Evolutionary conservation across 2,113 vertebrate species (phyloP), one percentile per base, ranked within the genome.

Genomic region (Megaleporinus macrocephalus): DNA sequence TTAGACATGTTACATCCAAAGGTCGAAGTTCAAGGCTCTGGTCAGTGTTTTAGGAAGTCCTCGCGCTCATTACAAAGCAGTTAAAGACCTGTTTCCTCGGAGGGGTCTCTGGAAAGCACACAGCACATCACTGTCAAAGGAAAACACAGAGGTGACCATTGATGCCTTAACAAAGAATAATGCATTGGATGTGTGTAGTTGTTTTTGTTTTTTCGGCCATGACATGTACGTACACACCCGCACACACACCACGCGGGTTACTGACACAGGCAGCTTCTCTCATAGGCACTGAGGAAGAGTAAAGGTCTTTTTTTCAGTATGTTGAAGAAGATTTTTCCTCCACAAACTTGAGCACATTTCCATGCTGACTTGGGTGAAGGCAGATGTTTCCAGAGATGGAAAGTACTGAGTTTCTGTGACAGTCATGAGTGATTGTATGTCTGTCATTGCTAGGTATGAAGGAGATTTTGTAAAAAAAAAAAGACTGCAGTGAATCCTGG

Each of bases 11-110:
- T 53, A 73, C 55, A 73, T 61, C 41, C 26, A 49, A 0, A 62
- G 78, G 55, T 80, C 55, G 47, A 73, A 80, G 78, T 72, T 79
- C 57, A 79, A 73, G 68, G 68, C 36, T 80, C 78, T 80, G 55
- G 68, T 49, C 78, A 73, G 59, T 80, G 27, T 57, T 73, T 73
- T 81, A 65, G 44, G 72, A 81, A 81, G 69, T 61, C 33, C 22
- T 65, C 53, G n/a, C 70, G 7, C 70, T 81, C 70, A 81, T 81
- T 81, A 65, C 14, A n/a, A 73, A 73, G 71, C 68, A 80, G 69
- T 80, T 80, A 51, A 63, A 80, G 69, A 63, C 29, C 44, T 73
- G 44, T 26, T 80, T 80, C 55, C 27, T 57, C 63, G 22, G 26
- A 73, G 24, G 44, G 26, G 29, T 73, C 41, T 59, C 27, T 63